phyloP scores from a whole-genome alignment of 2,888 invertebrate genomes.

The Timema podura region DNA sequence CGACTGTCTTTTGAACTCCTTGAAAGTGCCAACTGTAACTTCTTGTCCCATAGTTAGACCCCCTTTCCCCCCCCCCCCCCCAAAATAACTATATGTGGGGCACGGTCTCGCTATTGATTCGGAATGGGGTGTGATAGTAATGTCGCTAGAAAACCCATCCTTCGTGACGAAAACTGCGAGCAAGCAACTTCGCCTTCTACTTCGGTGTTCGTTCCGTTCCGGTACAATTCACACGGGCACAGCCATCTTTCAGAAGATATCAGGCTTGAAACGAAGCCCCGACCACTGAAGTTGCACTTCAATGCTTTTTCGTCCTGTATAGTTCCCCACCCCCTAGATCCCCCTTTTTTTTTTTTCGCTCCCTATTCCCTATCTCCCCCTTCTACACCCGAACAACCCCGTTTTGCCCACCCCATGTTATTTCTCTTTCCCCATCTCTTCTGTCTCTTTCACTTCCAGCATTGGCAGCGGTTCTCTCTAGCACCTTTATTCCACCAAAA shows the following conservation, averaged over 20 bases:
- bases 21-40: no score
- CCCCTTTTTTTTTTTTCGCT: conserved; percentile 19
- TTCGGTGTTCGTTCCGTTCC: not conserved
- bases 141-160: not conserved
- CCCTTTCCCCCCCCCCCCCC: no score
- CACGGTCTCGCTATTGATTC: not conserved
- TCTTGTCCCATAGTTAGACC: no score
- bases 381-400: not conserved
- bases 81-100: no score
- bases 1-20: no score
- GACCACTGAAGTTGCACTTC: conserved; percentile 32
- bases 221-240: conserved; percentile 2
- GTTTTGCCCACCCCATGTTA: conserved; percentile 15
- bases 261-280: conserved; percentile 25
- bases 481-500: conserved; percentile 17
- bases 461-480: conserved; percentile 2
- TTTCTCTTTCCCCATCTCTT: conserved; percentile 1
- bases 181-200: no score
- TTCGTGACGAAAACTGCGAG: no score
- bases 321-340: not conserved
- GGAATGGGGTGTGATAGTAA: conserved; percentile 5
- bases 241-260: conserved; percentile 17
- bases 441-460: not conserved
- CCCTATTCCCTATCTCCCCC: conserved; percentile 14
- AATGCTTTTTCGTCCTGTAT: conserved; percentile 24